A percentile compares a stretch with the other conserved stretches of the same genome.
phyloP scores from a whole-genome alignment of 2,113 vertebrate genomes.

The Rutilus rutilus region DNA sequence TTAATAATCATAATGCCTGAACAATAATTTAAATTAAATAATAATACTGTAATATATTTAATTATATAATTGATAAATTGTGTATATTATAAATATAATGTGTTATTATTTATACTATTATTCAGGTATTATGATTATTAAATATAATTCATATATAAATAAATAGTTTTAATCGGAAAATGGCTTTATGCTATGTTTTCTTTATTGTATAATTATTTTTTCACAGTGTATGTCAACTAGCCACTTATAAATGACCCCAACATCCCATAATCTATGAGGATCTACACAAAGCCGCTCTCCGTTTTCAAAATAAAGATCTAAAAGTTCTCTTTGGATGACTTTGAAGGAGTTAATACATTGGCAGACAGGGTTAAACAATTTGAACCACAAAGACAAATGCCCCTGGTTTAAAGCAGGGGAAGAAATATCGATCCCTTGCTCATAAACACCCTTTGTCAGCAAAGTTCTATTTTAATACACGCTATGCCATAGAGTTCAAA shows the following conservation, averaged over 20 bases:
- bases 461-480: slow-evolving; percentile 73
- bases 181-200: not conserved
- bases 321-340: slow-evolving; percentile 19
- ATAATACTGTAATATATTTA: not conserved
- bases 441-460: slow-evolving; percentile 75
- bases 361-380: slow-evolving; percentile 64
- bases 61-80: not conserved
- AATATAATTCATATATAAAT: not conserved
- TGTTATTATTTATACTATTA: not conserved
- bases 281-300: not conserved
- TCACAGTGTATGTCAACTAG: not conserved
- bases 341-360: slow-evolving; percentile 47
- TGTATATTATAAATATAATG: not conserved
- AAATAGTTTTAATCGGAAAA: not conserved
- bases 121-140: not conserved
- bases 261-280: not conserved
- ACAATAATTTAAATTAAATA: not conserved
- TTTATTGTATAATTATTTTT: not conserved
- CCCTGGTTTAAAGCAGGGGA: slow-evolving; percentile 56
- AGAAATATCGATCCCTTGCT: slow-evolving; percentile 71
- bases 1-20: not conserved
- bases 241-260: not conserved
- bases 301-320: not conserved
- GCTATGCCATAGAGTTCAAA: slow-evolving; percentile 68
- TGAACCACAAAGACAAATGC: slow-evolving; percentile 63